Conservation (phyloP, 2,113 vertebrate species). For the Poeciliopsis retropinna region DNA sequence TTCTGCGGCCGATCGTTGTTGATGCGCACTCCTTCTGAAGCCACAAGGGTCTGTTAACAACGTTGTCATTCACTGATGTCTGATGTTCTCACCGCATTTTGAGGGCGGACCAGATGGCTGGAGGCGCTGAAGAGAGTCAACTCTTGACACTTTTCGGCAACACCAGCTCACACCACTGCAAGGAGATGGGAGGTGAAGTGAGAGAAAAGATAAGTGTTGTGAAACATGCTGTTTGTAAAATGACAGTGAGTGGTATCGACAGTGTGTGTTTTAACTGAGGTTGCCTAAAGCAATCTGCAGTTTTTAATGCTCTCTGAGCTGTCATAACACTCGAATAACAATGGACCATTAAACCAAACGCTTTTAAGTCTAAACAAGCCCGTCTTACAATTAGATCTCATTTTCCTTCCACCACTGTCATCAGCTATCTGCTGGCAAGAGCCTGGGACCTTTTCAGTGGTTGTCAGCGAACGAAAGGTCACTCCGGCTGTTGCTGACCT, state of each 20-base stretch:
- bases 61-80: slow-evolving; percentile 48
- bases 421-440: slow-evolving; percentile 25
- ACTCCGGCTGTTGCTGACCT: slow-evolving; percentile 5
- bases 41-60: slow-evolving; percentile 54
- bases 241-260: slow-evolving; percentile 26
- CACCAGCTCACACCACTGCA: slow-evolving; percentile 3
- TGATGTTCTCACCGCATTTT: slow-evolving; percentile 21
- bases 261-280: not conserved
- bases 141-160: slow-evolving; percentile 31
- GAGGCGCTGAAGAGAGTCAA: slow-evolving; percentile 29
- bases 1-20: slow-evolving; percentile 26
- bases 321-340: slow-evolving; percentile 42
- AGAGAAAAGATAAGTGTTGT: slow-evolving; percentile 1
- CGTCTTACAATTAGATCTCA: slow-evolving; percentile 12
- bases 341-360: slow-evolving; percentile 38
- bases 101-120: slow-evolving; percentile 54
- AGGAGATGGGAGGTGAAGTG: slow-evolving; percentile 27
- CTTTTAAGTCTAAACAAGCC: slow-evolving; percentile 36
- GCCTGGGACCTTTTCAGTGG: slow-evolving; percentile 57
- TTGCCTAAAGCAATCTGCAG: slow-evolving; percentile 38
- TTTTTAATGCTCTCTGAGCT: slow-evolving; percentile 41
- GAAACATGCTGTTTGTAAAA: slow-evolving; percentile 25
- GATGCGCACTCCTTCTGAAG: slow-evolving; percentile 35
- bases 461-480: slow-evolving; percentile 58
- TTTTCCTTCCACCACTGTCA: not conserved